Evolutionary conservation across 2,797 vertebrate genomes (phyloP), one percentile per base, ranked within the genome.

Genomic region (Eidolon dupreanum): DNA sequence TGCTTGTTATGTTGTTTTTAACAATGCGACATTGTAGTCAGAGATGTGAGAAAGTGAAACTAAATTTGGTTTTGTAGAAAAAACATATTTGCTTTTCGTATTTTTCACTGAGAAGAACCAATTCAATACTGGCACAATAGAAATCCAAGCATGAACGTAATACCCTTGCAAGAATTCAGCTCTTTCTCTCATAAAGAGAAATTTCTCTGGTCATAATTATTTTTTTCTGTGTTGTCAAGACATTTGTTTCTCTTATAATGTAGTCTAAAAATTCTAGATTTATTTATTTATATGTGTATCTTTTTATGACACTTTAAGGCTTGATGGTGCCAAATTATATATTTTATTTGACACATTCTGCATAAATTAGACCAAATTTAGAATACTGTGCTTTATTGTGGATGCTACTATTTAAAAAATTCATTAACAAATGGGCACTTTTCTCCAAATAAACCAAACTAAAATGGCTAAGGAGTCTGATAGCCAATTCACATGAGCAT

Each of bases 111-210:
- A 75, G 41, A 31, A 77, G 31, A 93, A 78, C 61, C 2, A 86
- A 78, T 66, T 96, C n/a, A 91, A 38, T 38, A 20, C 8, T 70
- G 33, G 31, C 36, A 88, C 5, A 55, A 46, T 36, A 41, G 15
- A 97, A 91, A 70, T 66, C 3, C 83, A 89, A 55, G 11, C 24
- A 78, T 78, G 22, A 74, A 82, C 53, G 24, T 73, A 81, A 88
- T 73, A 57, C 0, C 24, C 6, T 20, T 46, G 20, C 0, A 82
- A 93, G n/a, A 93, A n/a, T 75, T 86, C 51, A 83, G 6, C 12
- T 82, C 12, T 63, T 74, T n/a, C 4, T 65, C 66, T 46, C 46
- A 10, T 78, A 86, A 87, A 77, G 26, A 55, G 1, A 86, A 26
- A 83, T 73, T 82, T 92, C 4, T 6, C 26, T 43, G 19, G 1